These are phyloP conservation scores for Theodoxus fluviatilis DNA, from an alignment of 2,888 invertebrate genomes.

Conservation along the genomic window DNA sequence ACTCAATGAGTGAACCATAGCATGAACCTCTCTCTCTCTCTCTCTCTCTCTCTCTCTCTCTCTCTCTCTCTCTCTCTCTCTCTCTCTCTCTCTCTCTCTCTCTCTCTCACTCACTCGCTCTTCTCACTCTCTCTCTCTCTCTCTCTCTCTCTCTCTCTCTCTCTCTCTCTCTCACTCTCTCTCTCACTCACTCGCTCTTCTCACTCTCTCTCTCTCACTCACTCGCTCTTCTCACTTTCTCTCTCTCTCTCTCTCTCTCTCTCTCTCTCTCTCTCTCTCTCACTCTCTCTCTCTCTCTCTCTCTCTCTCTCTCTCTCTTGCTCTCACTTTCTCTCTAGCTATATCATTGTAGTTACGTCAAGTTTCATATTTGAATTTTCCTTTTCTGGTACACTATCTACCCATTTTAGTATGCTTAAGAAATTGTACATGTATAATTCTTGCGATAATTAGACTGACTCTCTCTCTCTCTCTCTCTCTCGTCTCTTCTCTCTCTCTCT, in stretches of 20 bases:
- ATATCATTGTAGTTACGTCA: no score
- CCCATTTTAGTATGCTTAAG: no score
- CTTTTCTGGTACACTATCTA: no score
- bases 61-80: slow-evolving; percentile 12
- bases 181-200: not conserved
- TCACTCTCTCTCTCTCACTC: no score
- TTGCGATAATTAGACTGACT: no score
- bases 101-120: not conserved
- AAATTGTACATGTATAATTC: no score
- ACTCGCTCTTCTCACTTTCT: not conserved
- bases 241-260: not conserved
- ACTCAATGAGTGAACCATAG: slow-evolving; percentile 16
- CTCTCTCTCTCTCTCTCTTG: not conserved
- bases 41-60: slow-evolving; percentile 8
- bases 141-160: slow-evolving; percentile 4
- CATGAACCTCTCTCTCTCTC: not conserved
- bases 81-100: slow-evolving; percentile 14
- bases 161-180: not conserved
- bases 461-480: slow-evolving; percentile 11
- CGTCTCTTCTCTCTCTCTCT: not conserved
- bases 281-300: not conserved
- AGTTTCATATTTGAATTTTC: no score
- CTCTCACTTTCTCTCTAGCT: no score
- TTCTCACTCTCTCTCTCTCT: slow-evolving; percentile 9
- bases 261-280: not conserved